Percentiles rank a stretch among this genome's conserved stretches.
phyloP scores from a whole-genome alignment of 2,113 vertebrate genomes.

The Spermophilus dauricus region DNA sequence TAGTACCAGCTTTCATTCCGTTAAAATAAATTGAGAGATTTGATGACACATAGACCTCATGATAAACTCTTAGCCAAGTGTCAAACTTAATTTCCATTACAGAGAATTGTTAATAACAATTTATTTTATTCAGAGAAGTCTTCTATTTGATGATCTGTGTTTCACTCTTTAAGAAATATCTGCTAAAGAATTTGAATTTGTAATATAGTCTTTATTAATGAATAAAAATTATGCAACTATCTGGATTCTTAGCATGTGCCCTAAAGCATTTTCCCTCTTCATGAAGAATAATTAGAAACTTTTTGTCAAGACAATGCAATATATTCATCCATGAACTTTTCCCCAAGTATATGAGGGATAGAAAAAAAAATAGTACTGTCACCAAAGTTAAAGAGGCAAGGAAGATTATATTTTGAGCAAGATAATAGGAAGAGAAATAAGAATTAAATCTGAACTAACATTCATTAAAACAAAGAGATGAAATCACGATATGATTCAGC shows the following conservation, averaged over 20 bases:
- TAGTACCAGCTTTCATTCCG: slow-evolving; percentile 1
- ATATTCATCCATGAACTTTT: not conserved
- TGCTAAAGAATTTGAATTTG: not conserved
- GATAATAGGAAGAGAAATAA: not conserved
- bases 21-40: not conserved
- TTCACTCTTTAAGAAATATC: not conserved
- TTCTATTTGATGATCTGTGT: not conserved
- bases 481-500: not conserved
- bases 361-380: not conserved
- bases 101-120: not conserved
- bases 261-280: not conserved
- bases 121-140: not conserved
- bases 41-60: not conserved
- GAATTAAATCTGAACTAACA: not conserved
- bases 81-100: not conserved
- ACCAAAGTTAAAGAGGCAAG: not conserved
- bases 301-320: not conserved
- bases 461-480: not conserved
- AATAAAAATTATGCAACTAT: not conserved
- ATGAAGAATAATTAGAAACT: not conserved
- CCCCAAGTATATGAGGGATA: not conserved
- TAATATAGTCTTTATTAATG: not conserved
- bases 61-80: not conserved
- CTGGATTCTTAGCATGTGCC: not conserved
- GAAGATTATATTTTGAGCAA: not conserved